These are phyloP conservation scores for Panulirus ornatus DNA, from an alignment of 1,140 invertebrate species.

Conservation along the genomic window DNA sequence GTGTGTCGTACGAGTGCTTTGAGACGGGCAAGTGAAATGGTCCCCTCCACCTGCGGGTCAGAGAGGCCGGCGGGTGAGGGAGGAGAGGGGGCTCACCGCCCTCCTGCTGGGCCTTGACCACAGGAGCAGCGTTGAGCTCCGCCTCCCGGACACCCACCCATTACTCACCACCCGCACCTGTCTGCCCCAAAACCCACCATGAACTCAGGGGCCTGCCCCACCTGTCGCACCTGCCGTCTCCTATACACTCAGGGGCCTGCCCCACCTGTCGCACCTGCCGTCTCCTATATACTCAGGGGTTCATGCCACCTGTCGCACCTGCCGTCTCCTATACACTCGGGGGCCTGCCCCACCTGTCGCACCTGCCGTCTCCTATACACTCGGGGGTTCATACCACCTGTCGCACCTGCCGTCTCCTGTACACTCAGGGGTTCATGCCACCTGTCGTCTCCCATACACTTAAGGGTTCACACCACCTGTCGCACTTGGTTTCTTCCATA, in stretches of 20 bases:
- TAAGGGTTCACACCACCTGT: background rate
- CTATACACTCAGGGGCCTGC: background rate
- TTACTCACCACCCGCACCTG: constrained; percentile 56
- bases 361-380: background rate
- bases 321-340: background rate
- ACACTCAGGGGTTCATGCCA: background rate
- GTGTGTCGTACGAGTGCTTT: background rate
- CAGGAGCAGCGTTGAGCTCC: constrained; percentile 51
- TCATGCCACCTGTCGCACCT: background rate
- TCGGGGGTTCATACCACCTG: background rate
- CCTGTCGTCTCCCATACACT: background rate
- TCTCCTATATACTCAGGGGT: background rate
- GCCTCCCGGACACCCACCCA: constrained; percentile 54
- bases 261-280: background rate
- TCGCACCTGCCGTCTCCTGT: background rate
- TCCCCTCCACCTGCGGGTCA: background rate
- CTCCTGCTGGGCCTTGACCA: constrained; percentile 43
- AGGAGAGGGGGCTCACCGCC: background rate
- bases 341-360: background rate
- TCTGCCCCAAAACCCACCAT: constrained; percentile 27
- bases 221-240: background rate
- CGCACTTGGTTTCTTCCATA: background rate
- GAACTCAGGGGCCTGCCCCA: background rate
- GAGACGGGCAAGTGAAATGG: constrained; percentile 22
- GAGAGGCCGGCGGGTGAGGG: background rate